phyloP scores from a whole-genome alignment of 2,113 vertebrate species.

The Irena cyanogastra region DNA sequence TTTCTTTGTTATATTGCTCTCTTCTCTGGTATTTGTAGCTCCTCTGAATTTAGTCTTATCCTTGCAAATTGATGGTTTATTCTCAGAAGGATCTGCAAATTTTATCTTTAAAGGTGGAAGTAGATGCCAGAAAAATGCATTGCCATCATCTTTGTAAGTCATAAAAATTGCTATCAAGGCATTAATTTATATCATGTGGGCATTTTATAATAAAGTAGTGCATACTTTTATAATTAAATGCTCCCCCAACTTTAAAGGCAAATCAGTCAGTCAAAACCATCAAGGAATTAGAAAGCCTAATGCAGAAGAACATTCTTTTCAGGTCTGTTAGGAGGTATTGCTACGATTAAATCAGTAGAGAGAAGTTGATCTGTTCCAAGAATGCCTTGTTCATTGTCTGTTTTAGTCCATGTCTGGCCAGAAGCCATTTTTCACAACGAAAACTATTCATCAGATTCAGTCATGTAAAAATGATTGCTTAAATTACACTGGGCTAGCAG shows the following conservation, averaged over 20 bases:
- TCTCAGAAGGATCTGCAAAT: not conserved
- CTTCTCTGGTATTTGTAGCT: not conserved
- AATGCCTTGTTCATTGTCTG: not conserved
- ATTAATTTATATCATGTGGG: not conserved
- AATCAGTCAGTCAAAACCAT: not conserved
- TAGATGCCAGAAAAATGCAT: not conserved
- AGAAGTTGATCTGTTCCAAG: conserved; percentile 7
- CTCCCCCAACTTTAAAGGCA: not conserved
- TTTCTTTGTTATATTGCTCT: not conserved
- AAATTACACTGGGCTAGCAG: not conserved
- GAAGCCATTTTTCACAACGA: conserved; percentile 27
- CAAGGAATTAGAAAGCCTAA: not conserved
- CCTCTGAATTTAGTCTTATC: not conserved
- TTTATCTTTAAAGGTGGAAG: not conserved
- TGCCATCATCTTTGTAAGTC: not conserved
- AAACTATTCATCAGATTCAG: conserved; percentile 44
- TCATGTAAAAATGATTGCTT: conserved; percentile 52
- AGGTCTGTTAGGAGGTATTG: not conserved
- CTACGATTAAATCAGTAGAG: not conserved
- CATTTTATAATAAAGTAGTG: not conserved
- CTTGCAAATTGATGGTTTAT: not conserved
- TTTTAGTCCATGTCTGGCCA: not conserved
- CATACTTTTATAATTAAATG: not conserved
- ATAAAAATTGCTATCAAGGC: not conserved
- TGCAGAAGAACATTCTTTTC: not conserved